Evolutionary conservation across 2,888 invertebrate species (phyloP).

Genomic region (Amblyteles armatorius): DNA sequence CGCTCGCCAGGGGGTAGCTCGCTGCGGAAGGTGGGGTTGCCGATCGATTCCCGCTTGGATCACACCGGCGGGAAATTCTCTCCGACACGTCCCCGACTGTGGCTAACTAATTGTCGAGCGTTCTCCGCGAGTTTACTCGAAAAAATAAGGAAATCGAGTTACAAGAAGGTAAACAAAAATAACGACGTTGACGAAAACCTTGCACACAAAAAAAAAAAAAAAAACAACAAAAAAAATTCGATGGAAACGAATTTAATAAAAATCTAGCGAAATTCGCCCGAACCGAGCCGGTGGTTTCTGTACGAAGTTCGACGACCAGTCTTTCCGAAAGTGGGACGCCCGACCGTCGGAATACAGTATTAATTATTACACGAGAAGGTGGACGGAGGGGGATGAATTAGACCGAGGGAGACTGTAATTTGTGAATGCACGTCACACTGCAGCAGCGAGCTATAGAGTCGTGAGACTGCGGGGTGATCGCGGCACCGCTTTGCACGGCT

Average conservation of each 20-base stretch:
- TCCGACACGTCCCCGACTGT: background rate
- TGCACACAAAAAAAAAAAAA: background rate
- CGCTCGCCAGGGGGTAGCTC: conserved; percentile 15
- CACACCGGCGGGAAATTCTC: conserved; percentile 38
- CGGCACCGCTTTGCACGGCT: background rate
- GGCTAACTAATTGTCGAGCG: background rate
- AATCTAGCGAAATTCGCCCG: background rate
- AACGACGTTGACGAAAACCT: background rate
- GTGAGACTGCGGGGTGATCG: conserved; percentile 1
- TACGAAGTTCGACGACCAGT: conserved; percentile 25
- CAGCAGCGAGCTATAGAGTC: conserved; percentile 22
- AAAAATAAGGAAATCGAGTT: background rate
- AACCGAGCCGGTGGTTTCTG: background rate
- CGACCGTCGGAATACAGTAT: conserved; percentile 16
- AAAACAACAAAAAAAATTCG: background rate
- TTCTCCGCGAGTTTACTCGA: background rate
- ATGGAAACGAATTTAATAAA: background rate
- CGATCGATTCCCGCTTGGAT: conserved; percentile 60
- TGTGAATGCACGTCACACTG: conserved; percentile 46
- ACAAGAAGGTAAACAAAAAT: background rate
- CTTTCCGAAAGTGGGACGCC: conserved; percentile 18
- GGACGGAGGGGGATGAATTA: background rate
- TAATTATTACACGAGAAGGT: conserved; percentile 34
- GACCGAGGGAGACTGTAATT: conserved; percentile 24
- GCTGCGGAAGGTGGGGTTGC: conserved; percentile 17